Evolutionary conservation across 2,113 vertebrate species (phyloP).

Genomic region (Entomyzon cyanotis): DNA sequence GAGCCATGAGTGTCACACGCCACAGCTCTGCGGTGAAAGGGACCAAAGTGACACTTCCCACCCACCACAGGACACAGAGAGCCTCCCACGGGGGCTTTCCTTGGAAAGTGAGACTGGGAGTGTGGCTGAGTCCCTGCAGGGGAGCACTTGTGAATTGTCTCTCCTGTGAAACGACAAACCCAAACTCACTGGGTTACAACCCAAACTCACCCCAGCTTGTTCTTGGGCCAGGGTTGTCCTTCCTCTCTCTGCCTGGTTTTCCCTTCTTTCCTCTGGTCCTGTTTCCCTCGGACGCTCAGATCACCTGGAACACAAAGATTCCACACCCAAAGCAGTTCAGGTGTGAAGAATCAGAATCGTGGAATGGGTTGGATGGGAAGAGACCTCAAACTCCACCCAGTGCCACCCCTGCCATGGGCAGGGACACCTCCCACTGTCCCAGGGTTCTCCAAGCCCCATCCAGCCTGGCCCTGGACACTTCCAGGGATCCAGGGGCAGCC

Average conservation of each 20-base stretch:
- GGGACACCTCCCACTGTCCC: background rate
- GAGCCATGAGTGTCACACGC: background rate
- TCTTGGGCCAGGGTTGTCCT: background rate
- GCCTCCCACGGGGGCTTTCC: background rate
- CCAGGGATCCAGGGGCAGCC: background rate
- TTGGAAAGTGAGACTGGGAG: background rate
- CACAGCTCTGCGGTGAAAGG: background rate
- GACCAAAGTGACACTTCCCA: background rate
- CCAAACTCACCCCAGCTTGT: background rate
- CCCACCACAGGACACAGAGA: rapidly evolving
- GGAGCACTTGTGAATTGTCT: background rate
- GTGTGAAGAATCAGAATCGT: background rate
- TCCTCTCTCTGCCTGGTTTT: background rate
- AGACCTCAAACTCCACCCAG: background rate
- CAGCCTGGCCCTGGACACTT: rapidly evolving
- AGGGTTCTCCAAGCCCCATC: background rate
- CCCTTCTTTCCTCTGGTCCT: background rate
- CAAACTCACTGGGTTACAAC: background rate
- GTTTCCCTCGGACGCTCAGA: background rate
- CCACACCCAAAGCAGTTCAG: background rate
- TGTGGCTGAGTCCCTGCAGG: background rate
- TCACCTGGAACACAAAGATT: background rate
- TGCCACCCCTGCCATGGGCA: background rate
- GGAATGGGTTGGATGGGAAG: background rate
- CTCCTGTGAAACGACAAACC: background rate